Evolutionary conservation across 2,113 vertebrate species (phyloP).

Genomic region (Crotalus tigris): DNA sequence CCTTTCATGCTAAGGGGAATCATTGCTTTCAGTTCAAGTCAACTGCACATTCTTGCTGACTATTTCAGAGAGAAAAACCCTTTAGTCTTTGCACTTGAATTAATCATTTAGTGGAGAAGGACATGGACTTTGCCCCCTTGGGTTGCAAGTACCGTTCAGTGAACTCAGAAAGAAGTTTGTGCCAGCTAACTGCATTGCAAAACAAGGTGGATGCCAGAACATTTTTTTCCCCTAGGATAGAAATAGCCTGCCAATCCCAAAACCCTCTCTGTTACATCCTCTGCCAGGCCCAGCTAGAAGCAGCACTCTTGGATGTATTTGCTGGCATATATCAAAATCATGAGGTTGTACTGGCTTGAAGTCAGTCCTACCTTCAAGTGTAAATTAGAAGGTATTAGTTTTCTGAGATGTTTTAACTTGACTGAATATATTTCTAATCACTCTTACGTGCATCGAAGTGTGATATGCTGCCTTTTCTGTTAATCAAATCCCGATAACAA

Average conservation of each 20-base stretch:
- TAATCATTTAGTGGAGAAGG: slow-evolving; percentile 42
- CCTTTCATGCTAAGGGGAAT: background rate
- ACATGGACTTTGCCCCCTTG: slow-evolving; percentile 40
- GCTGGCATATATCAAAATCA: slow-evolving; percentile 14
- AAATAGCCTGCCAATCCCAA: slow-evolving; percentile 6
- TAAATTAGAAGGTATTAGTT: slow-evolving; percentile 3
- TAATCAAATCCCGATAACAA: background rate
- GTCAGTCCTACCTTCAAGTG: background rate
- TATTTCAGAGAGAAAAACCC: slow-evolving; percentile 27
- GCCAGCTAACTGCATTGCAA: slow-evolving; percentile 47
- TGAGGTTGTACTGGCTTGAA: background rate
- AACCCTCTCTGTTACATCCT: slow-evolving; percentile 7
- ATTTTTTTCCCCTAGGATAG: slow-evolving; percentile 19
- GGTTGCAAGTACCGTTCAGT: background rate
- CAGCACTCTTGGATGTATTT: background rate
- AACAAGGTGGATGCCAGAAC: slow-evolving; percentile 25
- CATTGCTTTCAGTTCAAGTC: background rate
- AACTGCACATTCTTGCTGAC: background rate
- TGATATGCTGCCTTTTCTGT: background rate
- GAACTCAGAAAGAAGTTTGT: slow-evolving; percentile 24
- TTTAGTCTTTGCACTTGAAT: slow-evolving; percentile 30
- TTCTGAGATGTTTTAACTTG: slow-evolving; percentile 13
- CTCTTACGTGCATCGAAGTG: background rate
- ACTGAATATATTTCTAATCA: background rate
- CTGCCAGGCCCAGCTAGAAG: slow-evolving; percentile 14